Evolutionary conservation across 1,140 invertebrate species (phyloP).

Genomic region (Reticulitermes speratus): DNA sequence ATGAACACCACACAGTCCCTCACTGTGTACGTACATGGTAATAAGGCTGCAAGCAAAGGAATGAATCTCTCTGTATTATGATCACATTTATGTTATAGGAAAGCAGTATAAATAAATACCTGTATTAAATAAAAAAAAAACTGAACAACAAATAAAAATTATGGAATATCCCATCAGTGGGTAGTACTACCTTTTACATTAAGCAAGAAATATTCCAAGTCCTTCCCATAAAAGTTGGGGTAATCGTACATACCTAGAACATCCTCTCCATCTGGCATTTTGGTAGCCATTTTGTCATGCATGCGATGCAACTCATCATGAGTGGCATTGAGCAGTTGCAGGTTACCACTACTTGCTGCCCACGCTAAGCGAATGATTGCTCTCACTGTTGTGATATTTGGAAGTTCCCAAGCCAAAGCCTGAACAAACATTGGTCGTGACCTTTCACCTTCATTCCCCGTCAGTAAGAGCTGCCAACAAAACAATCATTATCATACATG

Average conservation of each 20-base stretch:
- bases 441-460: constrained; percentile 50
- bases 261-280: constrained; percentile 52
- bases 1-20: no score
- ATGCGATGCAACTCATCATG: constrained; percentile 61
- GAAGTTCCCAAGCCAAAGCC: constrained; percentile 62
- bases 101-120: no score
- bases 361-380: constrained; percentile 74
- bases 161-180: no score
- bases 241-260: constrained; percentile 44
- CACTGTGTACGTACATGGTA: no score
- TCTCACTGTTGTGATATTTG: constrained; percentile 64
- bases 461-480: constrained; percentile 47
- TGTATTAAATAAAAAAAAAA: no score
- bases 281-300: constrained; percentile 35
- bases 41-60: no score
- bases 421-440: constrained; percentile 55
- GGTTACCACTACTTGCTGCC: constrained; percentile 71
- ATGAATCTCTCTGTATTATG: no score
- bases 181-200: no score
- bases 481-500: background rate
- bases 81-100: no score
- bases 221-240: no score
- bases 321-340: constrained; percentile 64
- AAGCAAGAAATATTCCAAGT: no score
- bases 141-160: no score